phyloP scores from a whole-genome alignment of 2,113 vertebrate species.

The Platichthys stellatus region DNA sequence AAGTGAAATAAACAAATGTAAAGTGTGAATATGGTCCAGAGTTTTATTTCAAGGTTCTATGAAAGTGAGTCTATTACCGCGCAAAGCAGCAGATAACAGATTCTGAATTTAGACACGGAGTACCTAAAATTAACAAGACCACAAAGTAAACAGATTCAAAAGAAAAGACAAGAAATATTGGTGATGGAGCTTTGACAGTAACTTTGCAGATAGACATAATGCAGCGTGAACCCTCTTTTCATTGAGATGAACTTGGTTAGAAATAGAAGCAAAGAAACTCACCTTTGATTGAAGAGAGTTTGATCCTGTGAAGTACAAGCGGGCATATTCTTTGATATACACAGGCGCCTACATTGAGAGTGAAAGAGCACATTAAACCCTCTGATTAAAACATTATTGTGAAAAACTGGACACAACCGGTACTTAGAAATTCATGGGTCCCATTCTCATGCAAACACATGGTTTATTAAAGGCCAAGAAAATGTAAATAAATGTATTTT shows the following conservation, averaged over 20 bases:
- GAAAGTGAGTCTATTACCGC: background rate
- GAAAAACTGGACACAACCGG: background rate
- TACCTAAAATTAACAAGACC: conserved; percentile 2
- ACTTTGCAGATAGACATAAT: background rate
- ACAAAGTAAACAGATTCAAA: background rate
- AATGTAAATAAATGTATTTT: background rate
- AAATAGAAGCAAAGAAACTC: conserved; percentile 48
- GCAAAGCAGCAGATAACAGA: background rate
- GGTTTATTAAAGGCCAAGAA: background rate
- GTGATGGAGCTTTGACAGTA: background rate
- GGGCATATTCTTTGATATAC: conserved; percentile 92
- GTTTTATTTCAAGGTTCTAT: background rate
- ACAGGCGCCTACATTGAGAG: conserved; percentile 85
- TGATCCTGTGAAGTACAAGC: conserved; percentile 86
- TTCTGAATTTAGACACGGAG: conserved; percentile 9
- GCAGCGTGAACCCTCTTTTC: background rate
- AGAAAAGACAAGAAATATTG: background rate
- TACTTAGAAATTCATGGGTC: background rate
- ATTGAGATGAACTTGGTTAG: background rate
- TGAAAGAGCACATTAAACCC: conserved; percentile 7
- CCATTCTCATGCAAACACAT: background rate
- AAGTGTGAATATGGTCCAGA: too few relatives aligned
- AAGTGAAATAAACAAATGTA: background rate
- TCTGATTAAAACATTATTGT: background rate
- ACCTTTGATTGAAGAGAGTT: conserved; percentile 90